These are phyloP conservation scores for Crocuta crocuta DNA, from an alignment of 2,113 vertebrate genomes.

Conservation along the genomic window DNA sequence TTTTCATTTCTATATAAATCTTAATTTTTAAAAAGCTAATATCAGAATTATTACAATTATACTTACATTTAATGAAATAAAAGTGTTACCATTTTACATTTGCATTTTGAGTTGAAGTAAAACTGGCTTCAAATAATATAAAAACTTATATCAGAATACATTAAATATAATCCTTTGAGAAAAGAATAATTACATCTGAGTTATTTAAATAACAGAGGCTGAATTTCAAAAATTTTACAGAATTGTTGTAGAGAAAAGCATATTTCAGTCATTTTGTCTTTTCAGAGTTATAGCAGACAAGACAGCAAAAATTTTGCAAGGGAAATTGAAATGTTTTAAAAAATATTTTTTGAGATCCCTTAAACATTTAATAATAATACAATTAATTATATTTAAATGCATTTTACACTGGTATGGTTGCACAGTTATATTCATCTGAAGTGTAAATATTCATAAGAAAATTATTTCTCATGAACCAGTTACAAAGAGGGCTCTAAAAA, in stretches of 20 bases:
- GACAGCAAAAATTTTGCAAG: not conserved
- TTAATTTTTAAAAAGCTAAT: not conserved
- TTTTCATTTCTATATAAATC: not conserved
- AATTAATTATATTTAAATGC: conserved; percentile 53
- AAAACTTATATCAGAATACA: not conserved
- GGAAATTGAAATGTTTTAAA: conserved; percentile 64
- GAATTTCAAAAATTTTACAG: conserved; percentile 47
- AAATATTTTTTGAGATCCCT: conserved; percentile 52
- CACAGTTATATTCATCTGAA: not conserved
- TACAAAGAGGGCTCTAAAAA: not conserved
- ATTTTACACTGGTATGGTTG: not conserved
- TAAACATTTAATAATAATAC: not conserved
- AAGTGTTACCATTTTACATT: not conserved
- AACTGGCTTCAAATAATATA: conserved; percentile 1
- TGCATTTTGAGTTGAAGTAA: not conserved
- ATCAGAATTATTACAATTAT: not conserved
- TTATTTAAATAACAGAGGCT: conserved; percentile 67
- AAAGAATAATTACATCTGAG: conserved; percentile 62
- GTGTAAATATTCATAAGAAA: conserved; percentile 47
- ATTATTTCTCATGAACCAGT: not conserved
- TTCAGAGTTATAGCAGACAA: conserved; percentile 64
- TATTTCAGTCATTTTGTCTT: conserved; percentile 70
- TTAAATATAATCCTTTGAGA: conserved; percentile 37
- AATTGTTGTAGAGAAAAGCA: conserved; percentile 68
- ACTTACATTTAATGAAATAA: not conserved